Base-by-base conservation (phyloP, 2,888 invertebrate species). In the Lasius platythorax region DNA sequence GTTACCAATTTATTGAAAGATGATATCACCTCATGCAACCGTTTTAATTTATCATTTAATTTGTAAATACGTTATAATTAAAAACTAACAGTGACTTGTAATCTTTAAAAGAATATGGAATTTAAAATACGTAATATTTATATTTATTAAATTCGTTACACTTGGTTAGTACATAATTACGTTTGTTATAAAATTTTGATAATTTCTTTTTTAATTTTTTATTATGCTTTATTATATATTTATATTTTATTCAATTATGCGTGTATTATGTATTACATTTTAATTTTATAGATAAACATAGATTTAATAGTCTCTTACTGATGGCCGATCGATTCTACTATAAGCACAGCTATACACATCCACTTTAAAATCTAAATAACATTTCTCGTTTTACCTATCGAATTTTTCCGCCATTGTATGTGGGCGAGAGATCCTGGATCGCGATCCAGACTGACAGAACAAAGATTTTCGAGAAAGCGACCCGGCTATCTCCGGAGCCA, bases 401-500 rank as follows among this genome's bases (percentile, higher is more conserved):
- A 74, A 82, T 37, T 33, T 63, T 53, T 64, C 33, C 6, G 23
- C 12, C n/a, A 68, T 82, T 40, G 46, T 58, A 53, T n/a, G 75
- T 72, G 8, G 64, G 64, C 83, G 74, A 86, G 28, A 78, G 58
- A 66, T 79, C 66, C 75, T 50, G 53, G 63, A 64, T 73, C 53
- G 23, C 23, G 68, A 82, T 76, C 56, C 46, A 40, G 50, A 53
- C 11, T 37, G 30, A 28, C 63, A 40, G 9, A 40, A 46, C 53
- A 63, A 9, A 43, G 23, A 72, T 84, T 84, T 81, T 85, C 83
- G 78, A 79, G 88, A 87, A 85, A 87, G 82, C 76, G 64, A 18
- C 46, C 66, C 28, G 28, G 23, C 43, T 78, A 79, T 58, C 67
- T 79, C 76, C 70, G 46, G 9, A 67, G 53, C 43, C 85, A 81